Percentiles rank a stretch among this genome's conserved stretches.
These are phyloP conservation scores for Oreochromis mossambicus DNA, from an alignment of 2,797 vertebrate species.

Conservation along the genomic window DNA sequence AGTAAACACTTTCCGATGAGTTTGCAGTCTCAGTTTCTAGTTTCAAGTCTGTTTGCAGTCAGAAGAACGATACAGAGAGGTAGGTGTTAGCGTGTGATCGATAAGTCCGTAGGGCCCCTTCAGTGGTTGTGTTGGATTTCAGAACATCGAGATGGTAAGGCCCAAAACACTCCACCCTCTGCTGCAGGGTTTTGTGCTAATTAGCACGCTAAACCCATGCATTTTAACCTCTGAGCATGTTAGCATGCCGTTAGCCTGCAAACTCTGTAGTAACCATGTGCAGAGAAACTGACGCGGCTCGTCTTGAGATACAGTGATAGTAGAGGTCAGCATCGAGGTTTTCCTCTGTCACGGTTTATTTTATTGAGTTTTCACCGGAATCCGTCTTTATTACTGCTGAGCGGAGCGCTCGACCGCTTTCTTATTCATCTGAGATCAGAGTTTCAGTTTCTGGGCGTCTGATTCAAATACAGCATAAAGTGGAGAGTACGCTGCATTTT, in stretches of 20 bases:
- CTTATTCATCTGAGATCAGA: neutral
- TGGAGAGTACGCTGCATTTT: neutral
- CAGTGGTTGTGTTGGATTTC: neutral
- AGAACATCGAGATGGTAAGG: accelerated
- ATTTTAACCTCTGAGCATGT: neutral
- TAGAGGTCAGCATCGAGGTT: neutral
- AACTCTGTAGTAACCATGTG: neutral
- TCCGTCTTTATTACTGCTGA: neutral
- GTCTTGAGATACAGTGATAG: neutral
- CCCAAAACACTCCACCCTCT: neutral
- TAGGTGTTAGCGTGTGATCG: neutral
- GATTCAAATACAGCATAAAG: neutral
- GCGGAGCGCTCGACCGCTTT: neutral
- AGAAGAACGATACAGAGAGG: neutral
- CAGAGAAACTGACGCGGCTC: neutral
- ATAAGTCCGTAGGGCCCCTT: neutral
- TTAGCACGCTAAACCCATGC: neutral
- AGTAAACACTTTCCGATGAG: accelerated
- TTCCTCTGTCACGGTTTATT: neutral
- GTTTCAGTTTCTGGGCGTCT: neutral
- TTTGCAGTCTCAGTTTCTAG: neutral
- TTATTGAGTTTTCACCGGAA: neutral
- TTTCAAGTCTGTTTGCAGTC: neutral
- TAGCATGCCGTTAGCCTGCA: neutral
- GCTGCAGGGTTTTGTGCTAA: neutral